These are phyloP conservation scores for Bombus impatiens DNA, from an alignment of 1,140 invertebrate species.

Conservation along the genomic window DNA sequence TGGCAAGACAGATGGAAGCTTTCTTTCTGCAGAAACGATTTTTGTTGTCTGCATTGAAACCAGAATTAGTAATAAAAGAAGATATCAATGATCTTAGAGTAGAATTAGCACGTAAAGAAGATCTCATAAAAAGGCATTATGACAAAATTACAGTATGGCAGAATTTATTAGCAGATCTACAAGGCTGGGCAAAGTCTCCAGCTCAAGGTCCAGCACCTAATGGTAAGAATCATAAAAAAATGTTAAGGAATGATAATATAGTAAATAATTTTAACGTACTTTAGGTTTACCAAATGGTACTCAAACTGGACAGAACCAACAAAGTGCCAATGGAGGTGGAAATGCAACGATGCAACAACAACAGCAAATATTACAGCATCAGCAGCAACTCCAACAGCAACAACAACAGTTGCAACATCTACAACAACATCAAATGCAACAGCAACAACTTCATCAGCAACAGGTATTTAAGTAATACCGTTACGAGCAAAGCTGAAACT, in stretches of 20 bases:
- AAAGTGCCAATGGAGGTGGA: constrained; percentile 68
- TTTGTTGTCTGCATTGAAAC: constrained; percentile 93
- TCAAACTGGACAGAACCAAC: constrained; percentile 71
- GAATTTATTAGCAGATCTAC: constrained; percentile 89
- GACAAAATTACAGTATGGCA: constrained; percentile 96
- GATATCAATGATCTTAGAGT: constrained; percentile 92
- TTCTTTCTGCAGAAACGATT: constrained; percentile 97
- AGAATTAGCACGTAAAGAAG: constrained; percentile 93
- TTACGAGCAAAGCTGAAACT: constrained; percentile 52
- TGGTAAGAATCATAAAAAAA: constrained; percentile 72
- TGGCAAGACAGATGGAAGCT: constrained; percentile 95
- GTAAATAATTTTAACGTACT: constrained; percentile 58
- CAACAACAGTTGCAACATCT: constrained; percentile 84
- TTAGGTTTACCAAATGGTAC: constrained; percentile 73
- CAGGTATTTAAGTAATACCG: constrained; percentile 75
- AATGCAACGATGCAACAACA: constrained; percentile 71
- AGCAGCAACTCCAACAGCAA: constrained; percentile 80
- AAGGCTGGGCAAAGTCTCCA: constrained; percentile 83
- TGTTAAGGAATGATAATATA: constrained; percentile 16
- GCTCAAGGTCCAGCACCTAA: constrained; percentile 81
- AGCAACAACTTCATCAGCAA: constrained; percentile 79
- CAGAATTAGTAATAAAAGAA: constrained; percentile 95
- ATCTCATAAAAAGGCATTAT: constrained; percentile 93
- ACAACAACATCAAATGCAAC: constrained; percentile 81
- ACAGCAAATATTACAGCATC: constrained; percentile 81